Base-by-base conservation (phyloP, 2,113 vertebrate species). In the Pangasianodon hypophthalmus region DNA sequence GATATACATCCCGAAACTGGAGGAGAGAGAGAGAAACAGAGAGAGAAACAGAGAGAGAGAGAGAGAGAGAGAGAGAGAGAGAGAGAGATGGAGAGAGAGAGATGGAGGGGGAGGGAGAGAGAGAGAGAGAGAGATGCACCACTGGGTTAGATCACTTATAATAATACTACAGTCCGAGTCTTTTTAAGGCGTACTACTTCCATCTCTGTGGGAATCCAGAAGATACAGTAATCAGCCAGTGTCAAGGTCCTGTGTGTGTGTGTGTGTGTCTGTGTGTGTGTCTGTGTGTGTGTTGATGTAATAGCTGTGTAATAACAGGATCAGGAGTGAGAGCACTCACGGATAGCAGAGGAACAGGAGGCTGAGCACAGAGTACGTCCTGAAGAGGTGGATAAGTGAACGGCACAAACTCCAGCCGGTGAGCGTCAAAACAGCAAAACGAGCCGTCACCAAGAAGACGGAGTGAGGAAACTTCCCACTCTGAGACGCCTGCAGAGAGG, bases 271-370 rank as follows among this genome's bases (percentile, higher is more conserved):
- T n/a, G 77, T 26, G 4, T 50, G n/a, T n/a, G n/a, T n/a, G n/a
- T n/a, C n/a, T n/a, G 37, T 73, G 41, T 46, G 41, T n/a, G 77
- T 26, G 4, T 50, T 41, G n/a, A 52, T 56, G 14, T 29, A 50
- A 73, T 41, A 29, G 16, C 18, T 46, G 56, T 79, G 44, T 44
- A 6, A 60, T 18, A 54, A 29, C 19, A 41, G 60, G 13, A 75
- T 50, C 29, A n/a, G 16, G 4, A 67, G 14, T 41, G 10, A 2
- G 24, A 24, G 21, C 93, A 98, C 98, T 99, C 93, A 99, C 98
- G 98, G 98, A 93, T 99, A 99, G 94, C 98, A 99, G 73, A 99
- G 97, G 95, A 99, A 99, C 73, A 99, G 97, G 89, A 99, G 96
- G 91, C 98, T 99, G 85, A 99, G 97, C 91, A 99, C 96, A 0